Conservation (phyloP, 2,888 invertebrate genomes). For the Erpobdella octoculata region DNA sequence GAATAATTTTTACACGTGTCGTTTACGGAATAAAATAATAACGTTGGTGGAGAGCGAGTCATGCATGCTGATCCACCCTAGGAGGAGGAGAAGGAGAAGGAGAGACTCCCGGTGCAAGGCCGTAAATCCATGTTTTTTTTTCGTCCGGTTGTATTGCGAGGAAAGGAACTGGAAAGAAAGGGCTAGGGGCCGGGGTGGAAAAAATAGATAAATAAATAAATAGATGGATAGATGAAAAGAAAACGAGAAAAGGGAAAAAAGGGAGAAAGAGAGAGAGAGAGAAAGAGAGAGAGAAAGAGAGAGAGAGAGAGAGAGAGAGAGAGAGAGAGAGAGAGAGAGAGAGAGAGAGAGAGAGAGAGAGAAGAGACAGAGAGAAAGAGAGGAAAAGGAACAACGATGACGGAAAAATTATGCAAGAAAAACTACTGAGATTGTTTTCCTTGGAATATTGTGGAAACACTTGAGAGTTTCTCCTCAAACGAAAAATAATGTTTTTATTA, state of each 20-base stretch:
- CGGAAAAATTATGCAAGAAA: not conserved
- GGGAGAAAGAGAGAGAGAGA: not conserved
- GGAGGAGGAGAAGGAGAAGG: too few species aligned
- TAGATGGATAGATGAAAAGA: not conserved
- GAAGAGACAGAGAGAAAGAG: constrained; percentile 9
- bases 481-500: too few species aligned
- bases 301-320: not conserved
- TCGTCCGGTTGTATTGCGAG: too few species aligned
- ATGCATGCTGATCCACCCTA: too few species aligned
- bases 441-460: too few species aligned
- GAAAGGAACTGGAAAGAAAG: not conserved
- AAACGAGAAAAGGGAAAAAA: not conserved
- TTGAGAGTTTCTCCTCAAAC: too few species aligned
- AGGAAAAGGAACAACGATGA: not conserved
- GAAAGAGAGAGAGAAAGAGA: not conserved
- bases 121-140: too few species aligned
- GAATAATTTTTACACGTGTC: too few species aligned
- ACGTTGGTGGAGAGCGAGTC: too few species aligned
- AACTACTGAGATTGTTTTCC: not conserved
- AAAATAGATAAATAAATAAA: not conserved
- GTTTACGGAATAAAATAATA: too few species aligned
- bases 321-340: not conserved
- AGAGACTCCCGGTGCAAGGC: too few species aligned
- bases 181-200: not conserved
- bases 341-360: constrained; percentile 20